phyloP scores from a whole-genome alignment of 2,888 invertebrate genomes.

The Drosophila siamana region DNA sequence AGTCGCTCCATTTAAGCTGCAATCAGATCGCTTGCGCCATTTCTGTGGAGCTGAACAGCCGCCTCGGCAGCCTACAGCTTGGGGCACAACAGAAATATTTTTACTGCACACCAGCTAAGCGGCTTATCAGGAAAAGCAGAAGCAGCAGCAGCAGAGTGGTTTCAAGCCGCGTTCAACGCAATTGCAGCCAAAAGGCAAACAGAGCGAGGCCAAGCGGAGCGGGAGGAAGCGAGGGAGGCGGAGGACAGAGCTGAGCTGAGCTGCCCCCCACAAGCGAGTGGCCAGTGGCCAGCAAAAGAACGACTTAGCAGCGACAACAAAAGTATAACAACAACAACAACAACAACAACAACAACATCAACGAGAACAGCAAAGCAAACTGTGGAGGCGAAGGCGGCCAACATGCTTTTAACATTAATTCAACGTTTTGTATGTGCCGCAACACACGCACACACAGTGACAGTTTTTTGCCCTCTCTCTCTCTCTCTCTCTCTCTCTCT shows the following conservation, averaged over 20 bases:
- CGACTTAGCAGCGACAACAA: slow-evolving; percentile 1
- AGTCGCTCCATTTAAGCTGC: slow-evolving; percentile 15
- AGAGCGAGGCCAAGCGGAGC: slow-evolving; percentile 25
- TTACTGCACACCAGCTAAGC: slow-evolving; percentile 66
- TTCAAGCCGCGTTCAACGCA: slow-evolving; percentile 33
- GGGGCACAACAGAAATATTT: slow-evolving; percentile 59
- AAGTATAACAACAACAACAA: neutral
- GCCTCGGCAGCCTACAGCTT: slow-evolving; percentile 38
- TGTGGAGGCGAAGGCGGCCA: slow-evolving; percentile 22
- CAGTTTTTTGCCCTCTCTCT: slow-evolving; percentile 19
- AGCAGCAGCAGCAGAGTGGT: slow-evolving; percentile 8
- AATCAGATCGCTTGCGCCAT: slow-evolving; percentile 43
- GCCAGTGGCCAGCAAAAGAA: slow-evolving; percentile 24
- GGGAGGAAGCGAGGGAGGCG: neutral
- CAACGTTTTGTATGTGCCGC: slow-evolving; percentile 51
- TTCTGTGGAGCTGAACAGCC: slow-evolving; percentile 36
- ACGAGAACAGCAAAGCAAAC: slow-evolving; percentile 6
- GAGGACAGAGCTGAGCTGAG: slow-evolving; percentile 3
- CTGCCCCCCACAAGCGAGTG: slow-evolving; percentile 2
- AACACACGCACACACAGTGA: slow-evolving; percentile 21
- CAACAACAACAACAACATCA: too few species aligned
- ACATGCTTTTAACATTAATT: slow-evolving; percentile 66
- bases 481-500: neutral
- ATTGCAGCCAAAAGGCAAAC: slow-evolving; percentile 61
- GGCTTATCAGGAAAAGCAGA: slow-evolving; percentile 58